Evolutionary conservation across 2,113 vertebrate genomes (phyloP).

Genomic region (Hyperoodon ampullatus): DNA sequence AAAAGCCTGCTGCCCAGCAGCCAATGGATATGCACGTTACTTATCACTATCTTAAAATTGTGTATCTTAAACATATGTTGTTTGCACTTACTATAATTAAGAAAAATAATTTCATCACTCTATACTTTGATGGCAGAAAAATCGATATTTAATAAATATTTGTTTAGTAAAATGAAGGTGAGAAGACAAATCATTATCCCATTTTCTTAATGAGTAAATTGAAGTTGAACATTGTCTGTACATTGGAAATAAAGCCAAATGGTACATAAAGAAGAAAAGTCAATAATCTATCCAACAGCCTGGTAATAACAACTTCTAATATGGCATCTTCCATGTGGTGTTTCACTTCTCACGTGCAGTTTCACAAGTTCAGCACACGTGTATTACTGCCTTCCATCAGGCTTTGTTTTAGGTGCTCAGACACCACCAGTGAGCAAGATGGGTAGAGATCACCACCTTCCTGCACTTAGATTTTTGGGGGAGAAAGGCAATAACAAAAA

Average conservation of each 20-base stretch:
- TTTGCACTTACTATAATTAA: neutral
- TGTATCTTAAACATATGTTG: neutral
- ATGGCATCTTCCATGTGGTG: fast-evolving
- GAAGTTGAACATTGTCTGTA: neutral
- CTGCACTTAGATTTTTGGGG: neutral
- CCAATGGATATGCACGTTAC: neutral
- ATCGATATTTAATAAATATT: neutral
- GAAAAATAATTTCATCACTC: neutral
- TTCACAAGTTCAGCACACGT: fast-evolving
- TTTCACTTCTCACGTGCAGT: no score
- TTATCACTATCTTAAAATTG: neutral
- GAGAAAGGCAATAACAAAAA: neutral
- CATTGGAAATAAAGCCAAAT: neutral
- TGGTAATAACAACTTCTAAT: neutral
- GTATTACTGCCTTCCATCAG: no score
- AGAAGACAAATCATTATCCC: neutral
- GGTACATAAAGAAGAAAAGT: neutral
- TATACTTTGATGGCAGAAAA: neutral
- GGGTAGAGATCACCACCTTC: neutral
- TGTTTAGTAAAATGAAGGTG: neutral
- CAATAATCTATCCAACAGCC: neutral
- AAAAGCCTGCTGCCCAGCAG: neutral
- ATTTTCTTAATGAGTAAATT: neutral
- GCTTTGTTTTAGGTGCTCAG: neutral
- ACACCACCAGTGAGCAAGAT: neutral